Evolutionary conservation across 2,888 invertebrate genomes (phyloP), one percentile per base, ranked within the genome.

Genomic region (Noctuana brunneofusca): DNA sequence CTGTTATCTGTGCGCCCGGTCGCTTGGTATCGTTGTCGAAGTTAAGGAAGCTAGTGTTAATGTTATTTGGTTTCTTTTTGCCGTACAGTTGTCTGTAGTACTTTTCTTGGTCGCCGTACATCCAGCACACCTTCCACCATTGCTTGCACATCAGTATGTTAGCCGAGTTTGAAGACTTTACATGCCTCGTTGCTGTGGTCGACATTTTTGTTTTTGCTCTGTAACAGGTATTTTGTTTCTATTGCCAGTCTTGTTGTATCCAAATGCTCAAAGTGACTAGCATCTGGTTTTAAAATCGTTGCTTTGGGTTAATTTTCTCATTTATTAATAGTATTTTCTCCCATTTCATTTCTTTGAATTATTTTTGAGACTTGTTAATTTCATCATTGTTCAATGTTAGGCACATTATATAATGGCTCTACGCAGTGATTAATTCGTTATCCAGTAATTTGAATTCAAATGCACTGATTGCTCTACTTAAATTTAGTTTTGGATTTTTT

Each of bases 111-210:
- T 96, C 96, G 55, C 96, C 96, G 79, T 96, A 95, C 93, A 96
- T 95, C 94, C 96, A 96, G 79, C 96, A 96, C 66, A 96, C 96
- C 85, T 96, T 96, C 96, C 96, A 96, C 96, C 96, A 96, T 92
- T 96, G 96, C 83, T 95, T 95, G 90, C 96, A 96, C 94, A 96
- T 96, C 68, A 96, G 86, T 79, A 96, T 95, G 86, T 95, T 96
- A 66, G 95, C 95, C 41, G 95, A 91, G 71, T 92, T 92, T 3
- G 92, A 92, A 12, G 90, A 79, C 73, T 92, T 92, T 41, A 92
- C 89, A 68, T 92, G 92, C 65, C 88, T 79, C 20, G 91, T 92
- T 4, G 92, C 92, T 56, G 92, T 92, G 20, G 92, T 85, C 59
- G 92, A 92, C 92, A 92, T 92, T 75, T 81, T 84, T 73, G 60